Evolutionary conservation across 2,797 vertebrate species (phyloP), one percentile per base, ranked within the genome.

Genomic region (Paratrypauchen microcephalus): DNA sequence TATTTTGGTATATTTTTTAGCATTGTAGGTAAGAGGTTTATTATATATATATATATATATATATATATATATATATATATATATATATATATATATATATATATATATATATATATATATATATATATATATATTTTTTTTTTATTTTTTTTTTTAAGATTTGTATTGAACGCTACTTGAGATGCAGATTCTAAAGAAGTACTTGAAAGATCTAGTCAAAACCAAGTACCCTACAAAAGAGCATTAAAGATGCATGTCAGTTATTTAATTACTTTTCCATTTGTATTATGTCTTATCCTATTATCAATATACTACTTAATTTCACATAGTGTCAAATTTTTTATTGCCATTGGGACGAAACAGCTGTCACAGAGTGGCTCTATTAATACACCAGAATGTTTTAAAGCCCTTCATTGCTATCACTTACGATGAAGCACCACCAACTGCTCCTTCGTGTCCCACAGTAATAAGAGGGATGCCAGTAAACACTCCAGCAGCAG

Each of bases 321-420:
- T 19, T 19, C 48, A 52, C 48, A 52, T 52, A 52, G 48, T 19
- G 48, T 19, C 16, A 52, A 18, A 30, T 7, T 30, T 16, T 57
- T 65, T 32, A 75, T 6, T 76, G 66, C 30, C 18, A 65, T 61
- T 57, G 65, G 58, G 63, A 66, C 71, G 82, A 63, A 45, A 74
- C 87, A 91, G 88, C 87, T 89, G 90, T 68, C 0, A 57, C 24
- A 54, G 71, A 83, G 81, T 89, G 75, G 12, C 24, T 88, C 92
- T 94, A 93, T 92, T 90, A 87, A 92, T 93, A 93, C 65, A 60
- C 26, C 75, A 59, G 80, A 85, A 84, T 77, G 75, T 83, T 82
- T 85, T 47, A 74, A 83, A 86, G 82, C 74, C 69, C 69, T 48
- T 68, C 70, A 21, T 75, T 82, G 80, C 83, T 86, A 81, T 87